Evolutionary conservation across 2,113 vertebrate species (phyloP).

Genomic region (Geococcyx californianus): DNA sequence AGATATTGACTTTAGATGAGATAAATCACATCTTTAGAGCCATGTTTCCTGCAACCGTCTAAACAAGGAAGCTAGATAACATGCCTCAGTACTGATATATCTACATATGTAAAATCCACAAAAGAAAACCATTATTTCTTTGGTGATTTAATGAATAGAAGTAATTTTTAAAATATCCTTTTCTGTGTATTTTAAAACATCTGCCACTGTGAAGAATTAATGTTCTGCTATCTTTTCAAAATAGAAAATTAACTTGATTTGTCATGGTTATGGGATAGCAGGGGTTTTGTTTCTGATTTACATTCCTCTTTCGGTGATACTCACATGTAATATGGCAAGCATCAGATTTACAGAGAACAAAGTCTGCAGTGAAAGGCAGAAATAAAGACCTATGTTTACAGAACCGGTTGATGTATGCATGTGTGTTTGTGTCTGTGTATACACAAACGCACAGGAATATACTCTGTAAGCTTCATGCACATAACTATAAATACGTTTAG

Average conservation of each 20-base stretch:
- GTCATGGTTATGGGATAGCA: neutral
- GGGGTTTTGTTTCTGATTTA: neutral
- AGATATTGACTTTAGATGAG: neutral
- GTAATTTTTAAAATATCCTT: neutral
- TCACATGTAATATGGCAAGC: neutral
- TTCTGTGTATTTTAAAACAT: neutral
- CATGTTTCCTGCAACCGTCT: neutral
- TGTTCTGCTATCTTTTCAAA: neutral
- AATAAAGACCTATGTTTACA: neutral
- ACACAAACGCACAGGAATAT: neutral
- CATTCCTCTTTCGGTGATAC: neutral
- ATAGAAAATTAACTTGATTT: neutral
- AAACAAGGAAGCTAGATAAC: neutral
- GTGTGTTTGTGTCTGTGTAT: neutral
- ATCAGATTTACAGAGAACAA: neutral
- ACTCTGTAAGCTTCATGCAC: neutral
- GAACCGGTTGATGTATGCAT: neutral
- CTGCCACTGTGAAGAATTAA: neutral
- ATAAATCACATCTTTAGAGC: neutral
- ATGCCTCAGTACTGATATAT: neutral
- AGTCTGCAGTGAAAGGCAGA: neutral
- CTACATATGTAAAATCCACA: neutral
- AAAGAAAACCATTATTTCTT: neutral
- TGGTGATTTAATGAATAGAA: neutral
- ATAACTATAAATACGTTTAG: neutral